Conservation (phyloP, 2,888 invertebrate species). For the Conistra vaccinii region DNA sequence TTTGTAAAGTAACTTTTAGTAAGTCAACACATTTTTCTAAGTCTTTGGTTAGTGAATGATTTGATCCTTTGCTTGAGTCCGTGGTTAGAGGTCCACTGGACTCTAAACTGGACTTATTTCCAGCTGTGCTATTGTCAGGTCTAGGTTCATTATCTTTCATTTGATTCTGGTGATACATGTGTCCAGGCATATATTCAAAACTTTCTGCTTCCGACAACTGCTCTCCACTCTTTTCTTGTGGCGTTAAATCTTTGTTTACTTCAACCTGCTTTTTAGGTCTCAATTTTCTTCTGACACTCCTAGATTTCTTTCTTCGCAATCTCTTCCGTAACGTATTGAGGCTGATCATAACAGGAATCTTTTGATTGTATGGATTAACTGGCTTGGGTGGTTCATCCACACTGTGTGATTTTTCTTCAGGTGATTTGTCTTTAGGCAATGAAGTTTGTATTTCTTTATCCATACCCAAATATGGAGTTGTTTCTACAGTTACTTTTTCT, state of each 20-base stretch:
- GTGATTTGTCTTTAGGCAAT: slow-evolving; percentile 62
- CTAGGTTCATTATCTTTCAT: slow-evolving; percentile 71
- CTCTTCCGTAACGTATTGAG: slow-evolving; percentile 81
- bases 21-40: slow-evolving; percentile 91
- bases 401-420: slow-evolving; percentile 44
- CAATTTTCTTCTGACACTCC: slow-evolving; percentile 71
- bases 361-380: slow-evolving; percentile 65
- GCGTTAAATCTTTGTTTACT: slow-evolving; percentile 70
- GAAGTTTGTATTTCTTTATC: slow-evolving; percentile 87
- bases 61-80: slow-evolving; percentile 85
- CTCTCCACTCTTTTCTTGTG: slow-evolving; percentile 79
- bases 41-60: slow-evolving; percentile 89
- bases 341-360: slow-evolving; percentile 81
- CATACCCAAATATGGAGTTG: slow-evolving; percentile 68
- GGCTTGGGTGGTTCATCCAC: slow-evolving; percentile 52
- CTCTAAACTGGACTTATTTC: slow-evolving; percentile 87
- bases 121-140: slow-evolving; percentile 70
- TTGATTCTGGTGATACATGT: slow-evolving; percentile 90
- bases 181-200: slow-evolving; percentile 92
- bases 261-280: slow-evolving; percentile 69
- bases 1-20: slow-evolving; percentile 90
- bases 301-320: slow-evolving; percentile 76
- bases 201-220: slow-evolving; percentile 91
- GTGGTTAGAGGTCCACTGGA: slow-evolving; percentile 84
- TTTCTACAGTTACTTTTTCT: slow-evolving; percentile 73